Evolutionary conservation across 1,140 invertebrate species (phyloP).

Genomic region (Copidosoma floridanum): DNA sequence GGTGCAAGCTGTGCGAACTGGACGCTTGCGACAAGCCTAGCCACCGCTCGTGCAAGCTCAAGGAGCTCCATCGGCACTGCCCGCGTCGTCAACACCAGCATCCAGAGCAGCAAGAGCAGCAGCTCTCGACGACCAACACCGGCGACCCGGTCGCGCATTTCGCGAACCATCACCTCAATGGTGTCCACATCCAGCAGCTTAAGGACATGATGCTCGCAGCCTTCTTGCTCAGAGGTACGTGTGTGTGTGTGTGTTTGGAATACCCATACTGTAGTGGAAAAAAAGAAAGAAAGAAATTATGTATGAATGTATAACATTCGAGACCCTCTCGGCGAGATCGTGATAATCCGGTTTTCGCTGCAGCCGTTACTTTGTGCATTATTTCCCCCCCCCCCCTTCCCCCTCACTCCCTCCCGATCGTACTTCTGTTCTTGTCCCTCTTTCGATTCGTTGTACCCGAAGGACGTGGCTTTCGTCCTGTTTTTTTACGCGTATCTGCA

Average conservation of each 20-base stretch:
- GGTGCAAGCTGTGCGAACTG: conserved; percentile 55
- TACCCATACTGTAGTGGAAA: too few relatives aligned
- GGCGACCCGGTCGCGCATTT: neutral
- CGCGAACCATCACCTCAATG: neutral
- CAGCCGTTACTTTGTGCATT: neutral
- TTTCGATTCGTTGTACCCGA: too few relatives aligned
- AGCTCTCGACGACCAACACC: neutral
- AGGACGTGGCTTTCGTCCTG: too few relatives aligned
- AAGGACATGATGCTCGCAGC: conserved; percentile 61
- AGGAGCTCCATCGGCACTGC: conserved; percentile 46
- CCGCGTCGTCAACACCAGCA: conserved; percentile 34
- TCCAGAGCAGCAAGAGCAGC: too few relatives aligned
- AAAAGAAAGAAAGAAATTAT: too few relatives aligned
- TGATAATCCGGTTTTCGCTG: neutral
- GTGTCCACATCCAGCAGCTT: conserved; percentile 54
- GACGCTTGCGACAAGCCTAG: too few relatives aligned
- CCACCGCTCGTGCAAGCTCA: conserved; percentile 47
- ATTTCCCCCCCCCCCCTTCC: neutral
- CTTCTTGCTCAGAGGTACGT: conserved; percentile 59
- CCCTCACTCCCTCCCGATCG: neutral
- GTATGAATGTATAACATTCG: too few relatives aligned
- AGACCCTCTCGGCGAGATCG: neutral
- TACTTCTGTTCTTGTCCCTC: too few relatives aligned
- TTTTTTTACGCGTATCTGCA: too few relatives aligned
- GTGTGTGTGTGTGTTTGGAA: neutral